phyloP scores from a whole-genome alignment of 2,888 invertebrate species.

The Brachyptera risi region DNA sequence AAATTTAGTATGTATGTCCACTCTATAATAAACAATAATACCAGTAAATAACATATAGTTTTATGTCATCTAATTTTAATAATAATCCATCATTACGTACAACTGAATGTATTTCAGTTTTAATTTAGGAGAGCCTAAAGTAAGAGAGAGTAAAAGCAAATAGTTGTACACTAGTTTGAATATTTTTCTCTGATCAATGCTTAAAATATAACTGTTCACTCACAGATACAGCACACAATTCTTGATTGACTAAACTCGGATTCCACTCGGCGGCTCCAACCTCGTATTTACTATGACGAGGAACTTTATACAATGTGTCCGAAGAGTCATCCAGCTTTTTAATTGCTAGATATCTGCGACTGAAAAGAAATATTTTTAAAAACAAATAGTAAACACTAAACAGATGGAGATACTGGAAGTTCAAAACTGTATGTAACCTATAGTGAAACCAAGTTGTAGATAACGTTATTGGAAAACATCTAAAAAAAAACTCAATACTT shows the following conservation, averaged over 20 bases:
- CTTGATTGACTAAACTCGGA: constrained; percentile 69
- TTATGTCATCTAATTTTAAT: no score
- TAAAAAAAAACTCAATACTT: no score
- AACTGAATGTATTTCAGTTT: no score
- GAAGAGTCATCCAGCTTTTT: constrained; percentile 68
- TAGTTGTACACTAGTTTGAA: neutral
- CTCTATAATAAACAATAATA: no score
- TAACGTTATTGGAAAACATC: no score
- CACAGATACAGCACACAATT: constrained; percentile 85
- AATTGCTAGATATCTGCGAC: constrained; percentile 73
- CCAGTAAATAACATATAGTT: no score
- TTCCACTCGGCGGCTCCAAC: constrained; percentile 92
- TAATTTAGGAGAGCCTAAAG: no score
- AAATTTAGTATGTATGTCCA: no score
- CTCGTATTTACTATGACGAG: constrained; percentile 88
- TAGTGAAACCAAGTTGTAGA: neutral
- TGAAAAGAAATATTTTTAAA: constrained; percentile 45
- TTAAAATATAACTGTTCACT: constrained; percentile 39
- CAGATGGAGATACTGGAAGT: no score
- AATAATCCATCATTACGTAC: no score
- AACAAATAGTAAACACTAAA: no score
- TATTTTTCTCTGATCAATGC: neutral
- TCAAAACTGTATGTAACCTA: neutral
- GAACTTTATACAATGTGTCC: constrained; percentile 69
- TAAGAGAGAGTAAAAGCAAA: neutral